These are phyloP conservation scores for Babyrousa celebensis DNA, from an alignment of 2,797 vertebrate species.

Conservation along the genomic window DNA sequence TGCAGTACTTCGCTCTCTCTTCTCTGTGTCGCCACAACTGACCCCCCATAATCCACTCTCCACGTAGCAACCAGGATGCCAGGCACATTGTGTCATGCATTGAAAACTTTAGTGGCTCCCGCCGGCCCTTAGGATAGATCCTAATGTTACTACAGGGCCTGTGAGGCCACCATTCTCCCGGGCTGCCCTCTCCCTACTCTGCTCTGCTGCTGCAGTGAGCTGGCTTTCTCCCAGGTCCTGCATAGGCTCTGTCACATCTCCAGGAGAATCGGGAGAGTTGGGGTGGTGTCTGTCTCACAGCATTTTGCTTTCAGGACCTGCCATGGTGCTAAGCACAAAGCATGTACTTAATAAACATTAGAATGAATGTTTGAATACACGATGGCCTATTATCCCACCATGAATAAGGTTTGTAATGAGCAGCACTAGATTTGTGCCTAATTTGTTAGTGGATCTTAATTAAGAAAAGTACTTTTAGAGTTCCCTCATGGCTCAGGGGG, in stretches of 20 bases:
- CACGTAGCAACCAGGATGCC: not conserved
- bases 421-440: not conserved
- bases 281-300: not conserved
- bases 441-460: not conserved
- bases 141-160: not conserved
- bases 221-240: too few relatives aligned
- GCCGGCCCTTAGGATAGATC: not conserved
- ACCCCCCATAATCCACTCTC: not conserved
- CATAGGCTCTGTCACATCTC: rapidly evolving
- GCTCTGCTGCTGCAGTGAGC: not conserved
- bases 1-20: not conserved
- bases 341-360: not conserved
- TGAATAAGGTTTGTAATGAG: not conserved
- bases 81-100: not conserved
- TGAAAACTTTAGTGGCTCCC: not conserved
- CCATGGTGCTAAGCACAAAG: rapidly evolving
- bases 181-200: rapidly evolving
- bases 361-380: rapidly evolving
- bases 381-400: not conserved
- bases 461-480: too few relatives aligned
- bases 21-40: not conserved
- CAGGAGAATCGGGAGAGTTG: not conserved
- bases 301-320: not conserved
- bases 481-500: too few relatives aligned
- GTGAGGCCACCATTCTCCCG: not conserved